Conservation (phyloP, 2,888 invertebrate species). For the Scotopteryx bipunctaria region DNA sequence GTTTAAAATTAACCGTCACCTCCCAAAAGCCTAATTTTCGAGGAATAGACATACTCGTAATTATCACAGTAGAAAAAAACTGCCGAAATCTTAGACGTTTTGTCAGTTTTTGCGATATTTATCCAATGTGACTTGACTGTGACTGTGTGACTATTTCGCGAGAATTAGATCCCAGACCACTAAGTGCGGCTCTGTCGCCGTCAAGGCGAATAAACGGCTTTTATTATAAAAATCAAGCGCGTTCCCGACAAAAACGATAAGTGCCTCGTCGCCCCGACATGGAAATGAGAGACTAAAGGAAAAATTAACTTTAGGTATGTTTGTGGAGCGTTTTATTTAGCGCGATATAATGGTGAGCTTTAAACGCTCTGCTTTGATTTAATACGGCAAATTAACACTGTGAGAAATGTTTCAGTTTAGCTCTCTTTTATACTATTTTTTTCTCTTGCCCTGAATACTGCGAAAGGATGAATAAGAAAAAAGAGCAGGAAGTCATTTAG, state of each 20-base stretch:
- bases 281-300: slow-evolving; percentile 52
- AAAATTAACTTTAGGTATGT: slow-evolving; percentile 51
- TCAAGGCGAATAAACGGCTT: slow-evolving; percentile 56
- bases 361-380: slow-evolving; percentile 25
- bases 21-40: too few relatives aligned
- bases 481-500: too few relatives aligned
- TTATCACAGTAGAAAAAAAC: too few relatives aligned
- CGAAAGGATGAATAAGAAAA: too few relatives aligned
- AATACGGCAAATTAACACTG: slow-evolving; percentile 14
- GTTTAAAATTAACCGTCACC: too few relatives aligned
- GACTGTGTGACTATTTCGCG: too few relatives aligned
- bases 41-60: too few relatives aligned
- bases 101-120: too few relatives aligned
- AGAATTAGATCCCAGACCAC: slow-evolving; percentile 8
- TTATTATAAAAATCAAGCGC: slow-evolving; percentile 68
- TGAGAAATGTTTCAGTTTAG: slow-evolving; percentile 10
- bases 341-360: slow-evolving; percentile 26
- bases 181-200: slow-evolving; percentile 40
- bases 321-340: slow-evolving; percentile 41
- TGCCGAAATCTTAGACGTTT: too few relatives aligned
- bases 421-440: background rate
- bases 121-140: too few relatives aligned
- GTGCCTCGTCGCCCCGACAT: slow-evolving; percentile 51
- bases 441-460: background rate
- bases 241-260: slow-evolving; percentile 34